Evolutionary conservation across 2,113 vertebrate genomes (phyloP), one percentile per base, ranked within the genome.

Genomic region (Forbesichthys papilliferus): DNA sequence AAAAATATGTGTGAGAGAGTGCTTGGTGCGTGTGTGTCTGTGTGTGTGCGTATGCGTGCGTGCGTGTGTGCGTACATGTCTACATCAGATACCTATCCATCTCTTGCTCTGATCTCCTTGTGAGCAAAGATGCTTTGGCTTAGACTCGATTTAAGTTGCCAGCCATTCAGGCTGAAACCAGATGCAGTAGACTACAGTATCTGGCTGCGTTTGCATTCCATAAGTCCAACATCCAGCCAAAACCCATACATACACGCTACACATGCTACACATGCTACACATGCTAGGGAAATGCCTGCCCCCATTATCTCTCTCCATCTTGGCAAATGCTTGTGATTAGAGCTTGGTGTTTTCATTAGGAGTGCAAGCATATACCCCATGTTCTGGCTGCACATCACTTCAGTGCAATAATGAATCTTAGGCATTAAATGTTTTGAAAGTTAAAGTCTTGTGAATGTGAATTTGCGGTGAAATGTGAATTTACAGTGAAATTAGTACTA

Each of bases 91-190:
- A 57, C 64, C 69, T 69, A 71, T 75, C 51, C 58, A 14, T 4
- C 68, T 71, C 54, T 9, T 13, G 36, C 36, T 62, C 72, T 69
- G 36, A 64, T 54, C 62, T 68, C 36, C 51, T 53, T 18, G 49
- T 59, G 74, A 55, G 36, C 48, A 62, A 58, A 67, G 64, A 64
- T 48, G 61, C 60, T 79, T 78, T 78, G 70, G 73, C 54, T 75
- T 55, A 56, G 56, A 14, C 1, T 72, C 52, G 16, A 68, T 36
- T 46, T 27, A 4, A 9, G 64, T 46, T 75, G 61, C 49, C 27
- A 16, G 57, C 73, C 68, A 78, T 64, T 74, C 11, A 10, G 60
- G 33, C 57, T 73, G 61, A 73, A 84, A 78, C 77, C 62, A 73
- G 51, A 57, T 33, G 48, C 64, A 59, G 48, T 68, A 47, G 80